Evolutionary conservation across 2,113 vertebrate species (phyloP), one percentile per base, ranked within the genome.

Genomic region (Saccopteryx bilineata): DNA sequence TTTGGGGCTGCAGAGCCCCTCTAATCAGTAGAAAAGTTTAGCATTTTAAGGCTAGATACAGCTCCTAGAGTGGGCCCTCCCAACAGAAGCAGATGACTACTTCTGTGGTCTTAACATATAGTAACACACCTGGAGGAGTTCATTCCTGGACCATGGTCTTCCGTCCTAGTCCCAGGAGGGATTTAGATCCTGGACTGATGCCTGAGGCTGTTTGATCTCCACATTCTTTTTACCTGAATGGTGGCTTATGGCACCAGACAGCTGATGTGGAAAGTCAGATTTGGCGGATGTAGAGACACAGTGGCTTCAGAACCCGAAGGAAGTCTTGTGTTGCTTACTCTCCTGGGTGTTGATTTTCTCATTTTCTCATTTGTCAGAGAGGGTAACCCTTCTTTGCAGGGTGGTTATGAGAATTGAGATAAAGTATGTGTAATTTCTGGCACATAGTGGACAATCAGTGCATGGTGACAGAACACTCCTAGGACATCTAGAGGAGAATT

Each of bases 391-490:
- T 85, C 50, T 87, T 72, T 58, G 80, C 46, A 14, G 79, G 58
- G 33, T 63, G 68, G 63, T 65, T 72, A 39, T 71, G 69, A 82
- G 46, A 33, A 15, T 66, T 79, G 90, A 83, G 58, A 68, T 63
- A 54, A 90, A 94, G 61, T 54, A 19, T 46, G 39, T 13, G 50
- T 54, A 65, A 10, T 24, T 15, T 48, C 68, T 60, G 63, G 46
- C 83, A 93, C 72, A 15, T 66, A 68, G 78, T 96, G 82, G 96
- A 78, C 72, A 46, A 61, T 84, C 68, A 63, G 63, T 48, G 26
- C 63, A 7, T 1, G 9, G 82, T 26, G 81, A 31, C 75, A 80
- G 24, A 63, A 48, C 33, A 7, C 23, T 54, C 61, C n/a, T 89
- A 65, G 80, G 71, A 56, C 39, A 23, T 54, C 31, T 79, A 54